Evolutionary conservation across 2,113 vertebrate species (phyloP).

Genomic region (Grantiella picta): DNA sequence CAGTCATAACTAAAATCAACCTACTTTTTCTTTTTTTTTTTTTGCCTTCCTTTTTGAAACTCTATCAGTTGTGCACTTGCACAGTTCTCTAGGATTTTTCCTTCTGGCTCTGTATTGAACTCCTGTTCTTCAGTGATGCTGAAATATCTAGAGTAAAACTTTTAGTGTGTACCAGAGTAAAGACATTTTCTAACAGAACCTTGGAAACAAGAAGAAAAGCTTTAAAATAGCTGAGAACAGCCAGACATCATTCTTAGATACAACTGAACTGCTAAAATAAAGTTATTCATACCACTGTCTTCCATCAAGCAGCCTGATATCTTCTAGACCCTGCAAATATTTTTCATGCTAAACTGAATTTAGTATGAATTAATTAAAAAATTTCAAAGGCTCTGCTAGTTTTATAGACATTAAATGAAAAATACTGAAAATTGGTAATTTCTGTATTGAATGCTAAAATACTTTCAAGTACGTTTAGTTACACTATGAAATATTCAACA

Average conservation of each 20-base stretch:
- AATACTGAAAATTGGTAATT: not conserved
- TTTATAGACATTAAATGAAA: not conserved
- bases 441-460: not conserved
- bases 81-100: not conserved
- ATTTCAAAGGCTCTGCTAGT: not conserved
- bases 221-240: not conserved
- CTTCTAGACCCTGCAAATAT: not conserved
- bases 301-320: not conserved
- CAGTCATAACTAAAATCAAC: conserved; percentile 49
- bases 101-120: not conserved
- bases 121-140: not conserved
- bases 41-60: not conserved
- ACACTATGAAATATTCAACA: not conserved
- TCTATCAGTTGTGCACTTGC: not conserved
- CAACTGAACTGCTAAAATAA: not conserved
- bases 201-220: not conserved
- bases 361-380: not conserved
- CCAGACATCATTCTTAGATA: not conserved
- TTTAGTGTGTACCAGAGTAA: not conserved
- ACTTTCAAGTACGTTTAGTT: not conserved
- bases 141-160: not conserved
- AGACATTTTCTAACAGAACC: not conserved
- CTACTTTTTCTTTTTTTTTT: not conserved
- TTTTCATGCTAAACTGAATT: not conserved
- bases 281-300: not conserved